These are phyloP conservation scores for Halcyon smyrnensis DNA, from an alignment of 2,797 vertebrate genomes.

Conservation along the genomic window DNA sequence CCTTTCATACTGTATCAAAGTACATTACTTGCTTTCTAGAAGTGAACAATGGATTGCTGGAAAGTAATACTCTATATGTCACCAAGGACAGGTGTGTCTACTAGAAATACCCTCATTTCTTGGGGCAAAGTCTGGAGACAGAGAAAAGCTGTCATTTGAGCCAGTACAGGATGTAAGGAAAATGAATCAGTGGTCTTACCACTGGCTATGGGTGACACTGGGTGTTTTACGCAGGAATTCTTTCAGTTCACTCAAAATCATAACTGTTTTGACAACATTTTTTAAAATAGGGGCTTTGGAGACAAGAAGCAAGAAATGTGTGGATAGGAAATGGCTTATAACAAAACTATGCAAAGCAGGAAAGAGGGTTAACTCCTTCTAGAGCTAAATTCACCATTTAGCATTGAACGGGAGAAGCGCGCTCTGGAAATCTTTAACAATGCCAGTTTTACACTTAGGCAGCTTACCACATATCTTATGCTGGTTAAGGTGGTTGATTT, in stretches of 20 bases:
- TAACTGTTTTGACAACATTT: not conserved
- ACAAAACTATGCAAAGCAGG: not conserved
- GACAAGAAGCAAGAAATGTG: not conserved
- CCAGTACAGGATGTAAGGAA: not conserved
- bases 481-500: slow-evolving; percentile 14
- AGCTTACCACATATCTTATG: not conserved
- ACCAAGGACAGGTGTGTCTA: not conserved
- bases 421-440: not conserved
- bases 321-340: not conserved
- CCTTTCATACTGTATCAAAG: not conserved
- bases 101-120: not conserved
- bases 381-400: not conserved
- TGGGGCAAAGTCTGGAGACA: not conserved
- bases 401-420: not conserved
- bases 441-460: not conserved
- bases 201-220: not conserved
- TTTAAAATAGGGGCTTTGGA: not conserved
- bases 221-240: not conserved
- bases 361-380: not conserved
- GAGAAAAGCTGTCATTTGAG: not conserved
- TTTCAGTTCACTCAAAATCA: not conserved
- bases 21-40: not conserved
- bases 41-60: accelerated
- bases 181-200: not conserved
- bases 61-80: not conserved